Base-by-base conservation (phyloP, 2,888 invertebrate genomes). In the Amblyteles armatorius region DNA sequence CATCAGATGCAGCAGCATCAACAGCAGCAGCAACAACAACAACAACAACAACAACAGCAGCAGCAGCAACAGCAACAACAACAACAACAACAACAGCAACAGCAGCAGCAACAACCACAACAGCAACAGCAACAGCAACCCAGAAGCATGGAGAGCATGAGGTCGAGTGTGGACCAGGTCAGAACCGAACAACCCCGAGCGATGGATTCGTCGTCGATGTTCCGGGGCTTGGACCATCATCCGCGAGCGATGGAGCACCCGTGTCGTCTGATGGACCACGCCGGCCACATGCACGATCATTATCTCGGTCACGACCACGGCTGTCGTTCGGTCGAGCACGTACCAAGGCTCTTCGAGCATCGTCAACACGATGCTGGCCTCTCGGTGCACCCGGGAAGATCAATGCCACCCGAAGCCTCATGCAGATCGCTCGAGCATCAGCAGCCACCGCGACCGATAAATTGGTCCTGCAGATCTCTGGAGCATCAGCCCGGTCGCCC, bases 401-500 rank as follows among this genome's bases (percentile, higher is more conserved):
- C 88, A 22, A 88, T 88, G 40, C 52, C 78, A 33, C 87, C 89
- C n/a, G 88, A 88, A 73, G 82, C 88, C 11, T 82, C 87, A 13
- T 88, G 89, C 68, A 88, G 91, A 83, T 88, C 91, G 65, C 83
- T 89, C 67, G 92, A 93, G 65, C 91, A 92, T 85, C 85, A 82
- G 26, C 79, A 79, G 44, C 88, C 88, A 9, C 80, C 89, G 5
- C 79, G 91, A 67, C 90, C 91, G n/a, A 81, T 92, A 68, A 93
- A 89, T 88, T 93, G 92, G 87, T 91, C 92, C 50, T 93, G 93
- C 85, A 89, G 93, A 68, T 91, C 92, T 3, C 89, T 93, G 71
- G 93, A 92, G 71, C 94, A 95, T 94, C 88, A 94, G 94, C 88
- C 95, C 94, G 93, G 91, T 68, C 94, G 94, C 90, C 93, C 94